Base-by-base conservation (phyloP, 2,113 vertebrate genomes). In the Mormoops blainvillei region DNA sequence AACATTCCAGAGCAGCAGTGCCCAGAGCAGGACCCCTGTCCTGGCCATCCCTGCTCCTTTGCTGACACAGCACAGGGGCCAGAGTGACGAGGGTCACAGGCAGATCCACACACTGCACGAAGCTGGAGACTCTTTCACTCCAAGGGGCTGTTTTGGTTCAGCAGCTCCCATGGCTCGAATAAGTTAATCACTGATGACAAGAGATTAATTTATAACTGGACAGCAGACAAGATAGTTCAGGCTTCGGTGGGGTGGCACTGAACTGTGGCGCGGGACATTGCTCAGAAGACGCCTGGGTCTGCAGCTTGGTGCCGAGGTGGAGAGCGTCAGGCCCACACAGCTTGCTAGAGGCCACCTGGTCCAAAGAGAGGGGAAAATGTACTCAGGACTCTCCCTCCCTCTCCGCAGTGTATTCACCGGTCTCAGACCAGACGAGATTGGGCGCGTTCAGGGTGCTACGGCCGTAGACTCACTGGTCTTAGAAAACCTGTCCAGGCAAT, bases 161-260 rank as follows among this genome's bases (percentile, higher is more conserved):
- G 97, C 97, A 96, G 92, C 93, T 98, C 95, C 92, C 33, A 73
- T 50, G 87, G 74, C 88, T 95, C 36, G 31, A 94, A 50, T 43
- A 96, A 97, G 98, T 98, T 98, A 98, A 98, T 98, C 97, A 98
- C 97, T 98, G 97, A 98, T 94, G 43, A 61, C n/a, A 16, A 54
- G 85, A 92, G 94, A 96, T 98, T 98, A 98, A 98, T 97, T 97
- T 97, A 52, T 97, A 97, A 98, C 97, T 18, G 88, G 93, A 91
- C 88, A 85, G 90, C 91, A 97, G 97, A 98, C 98, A 97, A 98
- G 98, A 98, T 97, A 98, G 83, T 95, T 95, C 94, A 95, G 94
- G 68, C 78, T 94, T 93, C 2, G 70, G 88, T 31, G 89, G 94
- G 94, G 70, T 70, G 74, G 93, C 95, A 93, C 76, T 97, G 97